phyloP scores from a whole-genome alignment of 2,888 invertebrate genomes.

The Clusia tigrina region DNA sequence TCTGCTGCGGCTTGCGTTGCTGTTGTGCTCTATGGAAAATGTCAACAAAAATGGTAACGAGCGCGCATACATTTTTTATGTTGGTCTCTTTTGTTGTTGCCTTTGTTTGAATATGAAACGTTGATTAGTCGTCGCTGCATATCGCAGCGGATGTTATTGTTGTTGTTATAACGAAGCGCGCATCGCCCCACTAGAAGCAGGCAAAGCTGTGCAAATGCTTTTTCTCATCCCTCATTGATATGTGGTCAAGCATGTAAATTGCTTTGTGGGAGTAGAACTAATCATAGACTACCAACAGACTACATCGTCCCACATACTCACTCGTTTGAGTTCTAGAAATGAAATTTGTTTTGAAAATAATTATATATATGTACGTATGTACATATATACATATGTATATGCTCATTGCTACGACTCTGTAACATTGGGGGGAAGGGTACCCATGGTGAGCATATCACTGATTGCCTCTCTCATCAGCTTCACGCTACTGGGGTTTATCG shows the following conservation, averaged over 20 bases:
- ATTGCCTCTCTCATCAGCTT: no score
- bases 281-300: no score
- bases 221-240: no score
- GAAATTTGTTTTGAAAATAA: conserved; percentile 6
- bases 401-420: neutral
- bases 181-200: neutral
- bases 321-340: neutral
- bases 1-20: no score
- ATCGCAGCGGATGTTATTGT: conserved; percentile 5
- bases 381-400: conserved; percentile 13
- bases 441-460: no score
- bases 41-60: conserved; percentile 1
- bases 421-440: no score
- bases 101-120: no score
- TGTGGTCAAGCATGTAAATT: no score
- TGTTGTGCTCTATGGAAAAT: no score
- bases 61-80: neutral
- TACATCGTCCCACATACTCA: no score
- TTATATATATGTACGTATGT: conserved; percentile 19
- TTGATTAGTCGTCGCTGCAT: neutral
- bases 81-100: neutral
- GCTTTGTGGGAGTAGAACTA: no score
- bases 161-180: neutral
- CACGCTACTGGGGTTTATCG: no score
- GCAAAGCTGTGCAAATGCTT: neutral